Base-by-base conservation (phyloP, 2,797 vertebrate species). In the Enteromius radiatus region DNA sequence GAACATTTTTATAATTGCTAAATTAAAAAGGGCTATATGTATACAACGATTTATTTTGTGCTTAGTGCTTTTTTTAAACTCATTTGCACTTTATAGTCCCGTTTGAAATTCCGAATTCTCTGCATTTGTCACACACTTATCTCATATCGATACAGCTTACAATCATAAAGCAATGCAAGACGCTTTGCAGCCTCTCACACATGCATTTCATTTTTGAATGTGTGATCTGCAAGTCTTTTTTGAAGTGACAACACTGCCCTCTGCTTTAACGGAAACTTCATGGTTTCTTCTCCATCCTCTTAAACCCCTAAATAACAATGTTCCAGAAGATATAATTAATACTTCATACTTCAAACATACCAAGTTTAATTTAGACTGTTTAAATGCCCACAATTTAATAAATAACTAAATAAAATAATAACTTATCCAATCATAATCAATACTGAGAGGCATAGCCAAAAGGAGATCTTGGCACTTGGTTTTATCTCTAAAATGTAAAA, bases 1-100 rank as follows among this genome's bases (percentile, higher is more conserved):
- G 93, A 93, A 95, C 92, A 94, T 95, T 95, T 95, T 93, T 95
- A 94, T 95, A 95, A 96, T 95, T 93, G 93, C 93, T 92, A 91
- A 93, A 94, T 94, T 94, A 94, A 93, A 93, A 90, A 86, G 26
- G 71, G 4, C 33, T 68, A 43, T 67, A 86, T 88, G 90, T 85
- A 91, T 86, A 84, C 90, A 93, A 90, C 88, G 89, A 93, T 94
- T 91, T 88, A 93, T 91, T 80, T 84, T 91, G 90, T 77, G 87
- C 82, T 88, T 76, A 59, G 38, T 85, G 85, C 86, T n/a, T n/a
- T 75, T 88, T 85, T 81, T 86, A 80, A 49, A 89, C 75, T 71
- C 78, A 81, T 89, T 89, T 83, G 84, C 79, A 76, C 49, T 45
- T 88, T 21, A 73, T 70, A 56, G 86, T 86, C 59, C 86, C 86